Evolutionary conservation across 2,888 invertebrate species (phyloP).

Genomic region (Epinotia nisella): DNA sequence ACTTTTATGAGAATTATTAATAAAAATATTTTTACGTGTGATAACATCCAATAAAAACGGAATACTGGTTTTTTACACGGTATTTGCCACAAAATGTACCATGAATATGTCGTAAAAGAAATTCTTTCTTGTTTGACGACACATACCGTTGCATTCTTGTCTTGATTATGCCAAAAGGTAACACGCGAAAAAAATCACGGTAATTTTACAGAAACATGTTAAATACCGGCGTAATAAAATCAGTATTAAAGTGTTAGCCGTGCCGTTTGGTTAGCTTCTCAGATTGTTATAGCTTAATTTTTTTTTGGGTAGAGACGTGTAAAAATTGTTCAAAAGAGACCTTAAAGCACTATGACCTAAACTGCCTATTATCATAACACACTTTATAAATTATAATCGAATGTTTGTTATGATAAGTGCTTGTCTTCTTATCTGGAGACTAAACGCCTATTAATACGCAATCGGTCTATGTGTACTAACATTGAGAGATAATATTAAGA

Average conservation of each 20-base stretch:
- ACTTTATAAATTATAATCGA: no score
- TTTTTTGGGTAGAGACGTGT: neutral
- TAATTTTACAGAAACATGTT: neutral
- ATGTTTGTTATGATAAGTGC: no score
- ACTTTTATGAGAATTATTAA: constrained; percentile 1
- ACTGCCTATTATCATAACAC: neutral
- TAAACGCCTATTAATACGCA: no score
- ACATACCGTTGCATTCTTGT: constrained; percentile 14
- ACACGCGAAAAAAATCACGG: constrained; percentile 11
- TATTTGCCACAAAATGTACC: neutral
- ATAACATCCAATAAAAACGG: constrained; percentile 7
- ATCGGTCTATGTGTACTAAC: no score
- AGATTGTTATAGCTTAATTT: neutral
- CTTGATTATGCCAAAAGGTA: constrained; percentile 14
- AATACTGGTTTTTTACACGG: neutral
- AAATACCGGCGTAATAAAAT: neutral
- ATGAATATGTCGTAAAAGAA: constrained; percentile 10
- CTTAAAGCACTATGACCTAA: neutral
- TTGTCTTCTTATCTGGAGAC: no score
- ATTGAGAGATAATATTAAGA: no score
- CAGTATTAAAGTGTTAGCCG: neutral
- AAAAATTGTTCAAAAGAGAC: neutral
- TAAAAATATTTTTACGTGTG: neutral
- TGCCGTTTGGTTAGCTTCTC: neutral
- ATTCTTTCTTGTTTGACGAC: constrained; percentile 7